Percentiles rank a stretch among this genome's conserved stretches.
phyloP scores from a whole-genome alignment of 2,888 invertebrate genomes.

The Drosophila crucigera region DNA sequence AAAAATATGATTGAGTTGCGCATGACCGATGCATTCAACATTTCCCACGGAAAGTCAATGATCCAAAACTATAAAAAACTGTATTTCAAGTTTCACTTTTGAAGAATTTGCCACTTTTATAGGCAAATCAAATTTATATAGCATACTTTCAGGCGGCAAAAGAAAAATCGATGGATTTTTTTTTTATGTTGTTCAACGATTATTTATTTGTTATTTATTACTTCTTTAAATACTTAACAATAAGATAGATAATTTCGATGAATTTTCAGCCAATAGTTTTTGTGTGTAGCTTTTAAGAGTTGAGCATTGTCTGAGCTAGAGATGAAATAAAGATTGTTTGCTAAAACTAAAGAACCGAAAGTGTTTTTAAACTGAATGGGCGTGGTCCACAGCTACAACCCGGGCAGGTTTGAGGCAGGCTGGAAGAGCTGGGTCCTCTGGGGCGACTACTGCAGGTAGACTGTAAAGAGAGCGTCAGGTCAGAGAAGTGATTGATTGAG shows the following conservation, averaged over 20 bases:
- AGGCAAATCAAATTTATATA: neutral
- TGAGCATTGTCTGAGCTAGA: constrained; percentile 28
- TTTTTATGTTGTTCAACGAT: constrained; percentile 54
- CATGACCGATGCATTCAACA: neutral
- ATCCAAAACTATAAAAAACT: neutral
- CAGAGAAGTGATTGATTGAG: constrained; percentile 49
- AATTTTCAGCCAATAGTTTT: constrained; percentile 43
- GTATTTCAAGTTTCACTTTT: accelerated
- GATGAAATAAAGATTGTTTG: constrained; percentile 32
- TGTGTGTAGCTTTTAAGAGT: neutral
- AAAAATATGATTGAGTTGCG: neutral
- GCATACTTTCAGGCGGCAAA: constrained; percentile 52
- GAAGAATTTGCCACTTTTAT: neutral
- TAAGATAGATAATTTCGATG: constrained; percentile 49
- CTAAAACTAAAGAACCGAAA: constrained; percentile 48
- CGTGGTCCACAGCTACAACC: constrained; percentile 55
- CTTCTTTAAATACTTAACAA: constrained; percentile 70
- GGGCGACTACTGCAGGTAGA: constrained; percentile 74
- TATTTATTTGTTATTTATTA: constrained; percentile 60
- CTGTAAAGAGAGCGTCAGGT: constrained; percentile 78
- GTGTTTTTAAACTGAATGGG: constrained; percentile 53
- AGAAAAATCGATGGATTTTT: neutral
- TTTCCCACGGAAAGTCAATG: neutral
- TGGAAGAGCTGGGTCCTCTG: constrained; percentile 57
- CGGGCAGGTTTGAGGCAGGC: constrained; percentile 56